Base-by-base conservation (phyloP, 2,113 vertebrate species). In the Anguilla rostrata region DNA sequence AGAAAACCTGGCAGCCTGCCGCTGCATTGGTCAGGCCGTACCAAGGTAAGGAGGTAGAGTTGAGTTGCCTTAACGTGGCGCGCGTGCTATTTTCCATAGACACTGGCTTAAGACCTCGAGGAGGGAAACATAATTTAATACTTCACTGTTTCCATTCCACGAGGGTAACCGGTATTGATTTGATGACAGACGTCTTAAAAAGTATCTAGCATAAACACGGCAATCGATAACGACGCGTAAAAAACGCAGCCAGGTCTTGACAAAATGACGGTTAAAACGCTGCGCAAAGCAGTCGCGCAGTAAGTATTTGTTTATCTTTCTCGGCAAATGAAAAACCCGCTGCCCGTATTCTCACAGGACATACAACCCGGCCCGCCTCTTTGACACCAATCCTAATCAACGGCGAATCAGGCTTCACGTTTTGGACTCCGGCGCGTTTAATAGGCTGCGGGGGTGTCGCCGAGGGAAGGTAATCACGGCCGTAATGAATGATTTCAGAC, bases 11-110 rank as follows among this genome's bases (percentile, higher is more conserved):
- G 87, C 78, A 89, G 88, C 83, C 75, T 41, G 86, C 85, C 89
- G 81, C 78, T 88, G 89, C 87, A 57, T 86, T 56, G 87, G 87
- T 88, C 90, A 85, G 88, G 53, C 26, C 0, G 2, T 57, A 71
- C 88, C 89, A n/a, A 86, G 87, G 86, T 89, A 92, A 91, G 89
- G 86, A 88, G 43, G 29, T 85, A 83, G 83, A 83, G 57, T 85
- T 84, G 83, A 83, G 57, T 84, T 14, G 82, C 88, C 80, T 85
- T 88, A 86, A 78, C 56, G 78, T 83, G 81, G 83, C 75, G 57
- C 29, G 22, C 4, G 41, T 85, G 39, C 41, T 22, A 41, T 34
- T 46, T 75, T 41, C 11, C 41, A 46, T 43, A 20, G n/a, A 84
- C 43, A 16, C 41, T 46, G 11, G 57, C 40, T 75, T 3, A n/a